A percentile compares a stretch with the other conserved stretches of the same genome.
phyloP scores from a whole-genome alignment of 2,797 vertebrate species.

The Allochrocebus solatus region DNA sequence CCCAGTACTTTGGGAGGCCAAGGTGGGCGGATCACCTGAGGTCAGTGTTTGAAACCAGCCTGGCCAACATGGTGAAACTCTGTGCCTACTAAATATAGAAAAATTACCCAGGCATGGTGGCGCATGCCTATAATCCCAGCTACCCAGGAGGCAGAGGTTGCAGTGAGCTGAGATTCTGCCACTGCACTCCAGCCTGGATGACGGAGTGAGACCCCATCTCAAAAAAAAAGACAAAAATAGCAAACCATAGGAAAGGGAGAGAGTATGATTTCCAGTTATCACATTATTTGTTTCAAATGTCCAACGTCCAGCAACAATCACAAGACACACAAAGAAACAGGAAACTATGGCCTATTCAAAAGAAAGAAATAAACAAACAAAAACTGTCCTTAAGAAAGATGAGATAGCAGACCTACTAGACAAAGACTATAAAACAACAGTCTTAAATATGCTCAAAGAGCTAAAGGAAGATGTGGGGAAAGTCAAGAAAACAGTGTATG shows the following conservation, averaged over 20 bases:
- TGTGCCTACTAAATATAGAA: not conserved
- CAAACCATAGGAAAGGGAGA: not conserved
- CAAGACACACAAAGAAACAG: not conserved
- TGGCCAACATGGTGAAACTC: not conserved
- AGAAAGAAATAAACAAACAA: not conserved
- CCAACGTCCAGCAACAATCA: not conserved
- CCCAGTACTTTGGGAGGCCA: not conserved
- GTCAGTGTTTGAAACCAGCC: not conserved
- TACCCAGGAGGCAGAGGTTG: not conserved
- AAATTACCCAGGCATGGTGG: not conserved
- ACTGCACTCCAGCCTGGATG: not conserved
- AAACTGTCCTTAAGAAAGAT: not conserved
- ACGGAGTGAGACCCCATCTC: not conserved
- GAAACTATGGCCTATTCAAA: not conserved
- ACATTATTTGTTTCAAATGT: not conserved
- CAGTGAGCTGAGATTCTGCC: not conserved
- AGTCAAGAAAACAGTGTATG: not conserved
- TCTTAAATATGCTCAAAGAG: not conserved
- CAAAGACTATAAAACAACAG: not conserved
- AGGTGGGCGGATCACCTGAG: not conserved
- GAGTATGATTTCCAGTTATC: not conserved
- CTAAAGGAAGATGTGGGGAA: not conserved
- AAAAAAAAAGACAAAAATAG: not conserved
- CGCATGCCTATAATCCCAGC: not conserved
- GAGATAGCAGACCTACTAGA: not conserved